Evolutionary conservation across 2,888 invertebrate species (phyloP).

Genomic region (Brassicogethes aeneus): DNA sequence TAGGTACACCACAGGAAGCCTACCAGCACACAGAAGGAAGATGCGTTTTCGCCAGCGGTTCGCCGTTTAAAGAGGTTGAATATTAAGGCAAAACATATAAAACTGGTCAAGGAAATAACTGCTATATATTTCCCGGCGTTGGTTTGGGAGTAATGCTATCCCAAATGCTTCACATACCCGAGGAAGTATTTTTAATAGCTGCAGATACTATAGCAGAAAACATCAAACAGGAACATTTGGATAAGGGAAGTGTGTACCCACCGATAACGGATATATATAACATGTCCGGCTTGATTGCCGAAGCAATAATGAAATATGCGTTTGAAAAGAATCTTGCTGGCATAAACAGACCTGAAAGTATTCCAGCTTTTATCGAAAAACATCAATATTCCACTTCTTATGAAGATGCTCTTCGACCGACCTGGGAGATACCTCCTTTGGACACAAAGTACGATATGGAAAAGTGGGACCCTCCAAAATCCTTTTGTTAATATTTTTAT

Average conservation of each 20-base stretch:
- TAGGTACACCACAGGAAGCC: constrained; percentile 95
- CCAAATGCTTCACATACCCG: constrained; percentile 81
- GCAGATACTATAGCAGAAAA: constrained; percentile 77
- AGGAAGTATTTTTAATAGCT: constrained; percentile 85
- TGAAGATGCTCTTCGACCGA: not conserved
- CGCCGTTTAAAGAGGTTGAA: constrained; percentile 84
- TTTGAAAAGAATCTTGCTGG: not conserved
- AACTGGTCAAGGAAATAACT: constrained; percentile 97
- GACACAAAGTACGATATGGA: not conserved
- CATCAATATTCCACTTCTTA: not conserved
- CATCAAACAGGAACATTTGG: constrained; percentile 72
- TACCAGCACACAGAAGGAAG: constrained; percentile 84
- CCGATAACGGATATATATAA: constrained; percentile 74
- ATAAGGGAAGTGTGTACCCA: constrained; percentile 84
- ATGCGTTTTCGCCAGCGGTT: constrained; percentile 92
- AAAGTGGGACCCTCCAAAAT: too few species aligned
- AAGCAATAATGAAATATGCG: constrained; percentile 70
- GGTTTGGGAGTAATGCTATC: constrained; percentile 85
- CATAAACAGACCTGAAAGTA: not conserved
- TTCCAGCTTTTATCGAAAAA: not conserved
- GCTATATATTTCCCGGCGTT: constrained; percentile 95
- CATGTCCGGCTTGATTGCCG: constrained; percentile 83
- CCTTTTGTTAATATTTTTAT: too few species aligned
- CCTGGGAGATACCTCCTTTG: not conserved
- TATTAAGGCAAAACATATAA: constrained; percentile 69